Evolutionary conservation across 2,797 vertebrate genomes (phyloP), one percentile per base, ranked within the genome.

Genomic region (Mallotus villosus): DNA sequence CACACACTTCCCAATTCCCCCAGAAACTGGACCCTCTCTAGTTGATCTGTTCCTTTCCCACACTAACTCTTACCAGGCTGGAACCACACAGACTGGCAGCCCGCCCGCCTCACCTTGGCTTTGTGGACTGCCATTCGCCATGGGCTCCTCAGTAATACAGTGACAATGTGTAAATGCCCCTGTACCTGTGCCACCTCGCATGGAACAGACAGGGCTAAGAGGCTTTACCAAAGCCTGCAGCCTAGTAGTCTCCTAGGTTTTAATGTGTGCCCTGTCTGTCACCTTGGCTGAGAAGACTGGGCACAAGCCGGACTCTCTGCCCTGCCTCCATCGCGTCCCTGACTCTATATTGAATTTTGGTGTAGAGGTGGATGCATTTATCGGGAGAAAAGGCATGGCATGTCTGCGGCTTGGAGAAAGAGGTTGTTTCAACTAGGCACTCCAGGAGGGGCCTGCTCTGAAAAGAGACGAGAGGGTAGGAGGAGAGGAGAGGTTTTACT

Each of bases 161-260:
- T 71, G 80, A 73, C 57, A 53, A 69, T 72, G 81, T 81, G 27
- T 80, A 84, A 85, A 87, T 84, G 73, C 75, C 74, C 69, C 81
- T 77, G 76, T 86, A 84, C 84, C 81, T 58, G 78, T 71, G 80
- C 81, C 82, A 84, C 81, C 77, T 72, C 76, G 84, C 84, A 82
- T 82, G 84, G 87, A 89, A 82, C 81, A 82, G 76, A 71, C 72
- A 80, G 72, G 67, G 77, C 79, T 90, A 85, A 91, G 89, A 89
- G 78, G 87, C 85, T 89, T 90, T 90, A 78, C 85, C 88, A 90
- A 88, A 90, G 81, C 86, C 59, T n/a, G 74, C 75, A 75, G 85
- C 76, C 86, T 89, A 86, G 78, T 74, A 82, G 80, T 80, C 81
- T 87, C 89, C 82, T 86, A 90, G 90, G 89, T 92, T 90, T 91